These are phyloP conservation scores for Drosophila repleta DNA, from an alignment of 1,140 invertebrate species.

Conservation along the genomic window DNA sequence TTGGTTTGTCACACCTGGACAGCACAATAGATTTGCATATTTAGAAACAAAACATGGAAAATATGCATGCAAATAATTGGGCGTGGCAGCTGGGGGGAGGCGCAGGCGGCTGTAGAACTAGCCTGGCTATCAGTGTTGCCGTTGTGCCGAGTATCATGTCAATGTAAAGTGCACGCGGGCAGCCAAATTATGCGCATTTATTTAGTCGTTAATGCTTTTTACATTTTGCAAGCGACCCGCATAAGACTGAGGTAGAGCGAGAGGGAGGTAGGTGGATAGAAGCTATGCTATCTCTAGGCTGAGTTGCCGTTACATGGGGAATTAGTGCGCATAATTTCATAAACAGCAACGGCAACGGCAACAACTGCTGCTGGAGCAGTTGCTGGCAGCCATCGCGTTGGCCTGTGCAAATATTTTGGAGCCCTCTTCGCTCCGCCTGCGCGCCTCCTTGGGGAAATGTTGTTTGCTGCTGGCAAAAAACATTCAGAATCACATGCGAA, in stretches of 20 bases:
- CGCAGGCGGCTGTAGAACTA: background rate
- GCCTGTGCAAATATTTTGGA: constrained; percentile 73
- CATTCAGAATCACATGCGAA: constrained; percentile 55
- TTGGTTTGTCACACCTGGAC: constrained; percentile 43
- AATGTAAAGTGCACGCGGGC: constrained; percentile 41
- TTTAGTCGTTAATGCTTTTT: constrained; percentile 45
- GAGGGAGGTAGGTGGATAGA: background rate
- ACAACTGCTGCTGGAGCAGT: constrained; percentile 27
- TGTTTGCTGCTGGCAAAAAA: constrained; percentile 38
- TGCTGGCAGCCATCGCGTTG: constrained; percentile 68
- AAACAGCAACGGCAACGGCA: constrained; percentile 51
- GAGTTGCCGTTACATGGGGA: constrained; percentile 70
- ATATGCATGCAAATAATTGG: constrained; percentile 46
- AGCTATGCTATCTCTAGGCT: constrained; percentile 47
- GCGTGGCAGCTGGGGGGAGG: constrained; percentile 32
- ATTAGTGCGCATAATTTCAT: constrained; percentile 81
- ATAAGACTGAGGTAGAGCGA: constrained; percentile 32
- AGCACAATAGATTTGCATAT: constrained; percentile 42
- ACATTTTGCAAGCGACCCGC: constrained; percentile 48
- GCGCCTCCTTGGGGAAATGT: constrained; percentile 47
- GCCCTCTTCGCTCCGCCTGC: constrained; percentile 2
- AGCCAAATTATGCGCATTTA: constrained; percentile 51
- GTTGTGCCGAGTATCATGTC: constrained; percentile 29
- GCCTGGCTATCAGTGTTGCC: constrained; percentile 18
- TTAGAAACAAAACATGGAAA: constrained; percentile 32